phyloP scores from a whole-genome alignment of 2,888 invertebrate species.

The Margaritifera margaritifera region DNA sequence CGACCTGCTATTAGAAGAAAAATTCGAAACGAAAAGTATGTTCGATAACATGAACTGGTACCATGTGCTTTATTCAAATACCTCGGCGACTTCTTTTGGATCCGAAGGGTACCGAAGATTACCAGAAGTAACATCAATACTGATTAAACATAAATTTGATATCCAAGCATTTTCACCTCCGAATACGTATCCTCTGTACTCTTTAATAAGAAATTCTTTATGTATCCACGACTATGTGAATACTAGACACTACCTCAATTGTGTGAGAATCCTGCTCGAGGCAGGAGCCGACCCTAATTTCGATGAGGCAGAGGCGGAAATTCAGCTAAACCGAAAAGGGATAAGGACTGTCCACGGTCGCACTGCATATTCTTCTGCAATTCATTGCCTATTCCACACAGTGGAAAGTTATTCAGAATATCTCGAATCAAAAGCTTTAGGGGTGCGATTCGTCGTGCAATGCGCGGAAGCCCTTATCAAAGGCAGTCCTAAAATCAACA shows the following conservation, averaged over 20 bases:
- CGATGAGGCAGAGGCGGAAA: conserved; percentile 53
- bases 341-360: conserved; percentile 44
- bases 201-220: conserved; percentile 55
- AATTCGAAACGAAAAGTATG: conserved; percentile 42
- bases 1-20: conserved; percentile 50
- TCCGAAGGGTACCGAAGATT: conserved; percentile 43
- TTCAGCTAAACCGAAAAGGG: conserved; percentile 31
- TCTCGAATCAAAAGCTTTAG: conserved; percentile 44
- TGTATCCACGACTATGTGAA: conserved; percentile 53
- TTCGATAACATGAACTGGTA: conserved; percentile 61
- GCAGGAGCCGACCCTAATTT: conserved; percentile 64
- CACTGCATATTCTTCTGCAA: conserved; percentile 46
- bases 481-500: conserved; percentile 30
- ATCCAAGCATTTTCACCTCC: conserved; percentile 51
- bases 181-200: conserved; percentile 65
- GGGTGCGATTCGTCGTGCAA: conserved; percentile 41
- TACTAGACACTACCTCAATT: conserved; percentile 53
- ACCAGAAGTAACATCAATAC: conserved; percentile 54
- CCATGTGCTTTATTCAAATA: conserved; percentile 61
- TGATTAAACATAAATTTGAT: conserved; percentile 54
- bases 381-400: conserved; percentile 56
- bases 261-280: conserved; percentile 49
- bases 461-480: conserved; percentile 46
- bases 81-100: conserved; percentile 36
- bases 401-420: conserved; percentile 48